A percentile compares a stretch with the other conserved stretches of the same genome.
Conservation (phyloP, 2,888 invertebrate genomes). For the Linnaemya vulpina region DNA sequence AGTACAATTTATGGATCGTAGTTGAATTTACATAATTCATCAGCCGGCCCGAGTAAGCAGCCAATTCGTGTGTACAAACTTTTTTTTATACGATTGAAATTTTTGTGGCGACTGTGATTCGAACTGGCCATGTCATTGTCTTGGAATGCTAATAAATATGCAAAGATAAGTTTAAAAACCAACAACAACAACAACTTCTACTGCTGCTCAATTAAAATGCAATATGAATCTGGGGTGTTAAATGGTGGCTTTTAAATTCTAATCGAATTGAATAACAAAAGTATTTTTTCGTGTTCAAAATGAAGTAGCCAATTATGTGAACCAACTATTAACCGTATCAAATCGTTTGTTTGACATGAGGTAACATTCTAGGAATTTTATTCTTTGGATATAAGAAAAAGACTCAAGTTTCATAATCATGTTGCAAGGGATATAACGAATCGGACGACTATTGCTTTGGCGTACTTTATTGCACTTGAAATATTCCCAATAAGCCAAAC, state of each 20-base stretch:
- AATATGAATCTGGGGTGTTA: constrained; percentile 23
- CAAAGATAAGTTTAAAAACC: too few species aligned
- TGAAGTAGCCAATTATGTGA: neutral
- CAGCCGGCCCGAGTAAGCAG: neutral
- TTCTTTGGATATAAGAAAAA: too few species aligned
- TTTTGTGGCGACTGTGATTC: neutral
- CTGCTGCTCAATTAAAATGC: constrained; percentile 32
- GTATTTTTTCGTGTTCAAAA: neutral
- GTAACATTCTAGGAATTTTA: too few species aligned
- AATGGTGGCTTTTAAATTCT: constrained; percentile 5
- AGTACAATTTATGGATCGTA: constrained; percentile 4
- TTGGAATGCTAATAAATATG: constrained; percentile 51
- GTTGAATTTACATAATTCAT: constrained; percentile 32
- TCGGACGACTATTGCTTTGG: too few species aligned
- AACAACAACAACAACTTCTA: neutral
- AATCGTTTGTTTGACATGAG: too few species aligned
- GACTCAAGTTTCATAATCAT: too few species aligned
- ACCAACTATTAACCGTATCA: neutral
- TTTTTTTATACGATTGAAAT: neutral
- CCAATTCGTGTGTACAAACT: constrained; percentile 16
- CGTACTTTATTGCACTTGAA: too few species aligned
- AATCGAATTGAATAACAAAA: neutral
- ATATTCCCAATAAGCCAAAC: too few species aligned
- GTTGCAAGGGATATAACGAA: too few species aligned
- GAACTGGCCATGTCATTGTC: constrained; percentile 46